Evolutionary conservation across 2,797 vertebrate species (phyloP), one percentile per base, ranked within the genome.

Genomic region (Carapus acus): DNA sequence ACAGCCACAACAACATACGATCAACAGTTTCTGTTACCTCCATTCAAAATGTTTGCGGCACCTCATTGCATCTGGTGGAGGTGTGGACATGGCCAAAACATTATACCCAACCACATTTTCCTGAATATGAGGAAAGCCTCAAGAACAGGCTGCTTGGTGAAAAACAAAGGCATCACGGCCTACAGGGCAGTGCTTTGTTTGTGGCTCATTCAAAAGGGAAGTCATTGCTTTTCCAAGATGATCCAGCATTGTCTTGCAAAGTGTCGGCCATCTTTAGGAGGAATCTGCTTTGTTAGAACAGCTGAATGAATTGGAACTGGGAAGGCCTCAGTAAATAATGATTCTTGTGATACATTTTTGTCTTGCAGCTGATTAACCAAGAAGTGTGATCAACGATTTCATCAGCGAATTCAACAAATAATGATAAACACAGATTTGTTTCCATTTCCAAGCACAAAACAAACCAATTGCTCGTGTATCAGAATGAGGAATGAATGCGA

Each of bases 111-210:
- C n/a, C n/a, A 54, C 57, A 57, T 43, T 59, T 67, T 60, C 46
- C 69, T 54, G 58, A 14, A 16, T 24, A 29, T 13, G 16, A 11
- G 14, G 42, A 22, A 27, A 57, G 48, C 34, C 16, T 15, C 8
- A 19, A 64, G 59, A 69, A 60, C 53, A 65, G 74, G 67, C 71
- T 50, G 58, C 49, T 54, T 6, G 31, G 67, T 49, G 31, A 50
- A 69, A 81, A 84, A 83, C 77, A 80, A 85, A 84, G 79, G 77
- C 78, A 74, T 78, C 62, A 72, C 71, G 74, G 65, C 47, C 66
- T 18, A 24, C 22, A 33, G 66, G 67, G 71, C 14, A 57, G 21
- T 68, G 77, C 73, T 82, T 80, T 79, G 78, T 83, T 72, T 67
- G 38, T 1, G 13, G 48, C 66, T 74, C 71, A 71, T 62, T 76